phyloP scores from a whole-genome alignment of 1,140 invertebrate genomes.

The Listronotus oregonensis region DNA sequence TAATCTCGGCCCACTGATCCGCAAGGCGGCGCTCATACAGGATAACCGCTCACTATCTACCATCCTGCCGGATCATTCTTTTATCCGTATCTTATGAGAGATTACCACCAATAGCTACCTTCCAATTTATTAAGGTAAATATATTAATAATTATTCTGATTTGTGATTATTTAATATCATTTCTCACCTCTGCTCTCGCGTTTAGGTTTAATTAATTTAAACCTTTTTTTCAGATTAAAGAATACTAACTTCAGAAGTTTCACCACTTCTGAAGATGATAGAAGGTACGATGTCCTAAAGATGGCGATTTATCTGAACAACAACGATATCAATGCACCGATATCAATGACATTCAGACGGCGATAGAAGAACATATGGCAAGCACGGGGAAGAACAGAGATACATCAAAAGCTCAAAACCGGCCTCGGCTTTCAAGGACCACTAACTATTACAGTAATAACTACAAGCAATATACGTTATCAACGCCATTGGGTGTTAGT shows the following conservation, averaged over 20 bases:
- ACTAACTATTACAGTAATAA: conserved; percentile 22
- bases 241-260: conserved; percentile 87
- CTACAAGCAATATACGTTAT: conserved; percentile 43
- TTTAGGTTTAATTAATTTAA: too few species aligned
- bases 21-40: conserved; percentile 84
- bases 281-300: conserved; percentile 74
- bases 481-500: conserved; percentile 42
- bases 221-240: conserved; percentile 76
- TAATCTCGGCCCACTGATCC: conserved; percentile 92
- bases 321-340: conserved; percentile 66
- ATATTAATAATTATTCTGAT: too few species aligned
- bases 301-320: conserved; percentile 64
- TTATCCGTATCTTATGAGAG: conserved; percentile 84
- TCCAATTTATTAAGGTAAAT: conserved; percentile 89
- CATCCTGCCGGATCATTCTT: conserved; percentile 95
- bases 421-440: too few species aligned
- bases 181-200: too few species aligned
- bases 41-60: conserved; percentile 89
- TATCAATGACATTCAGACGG: conserved; percentile 77
- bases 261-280: conserved; percentile 78
- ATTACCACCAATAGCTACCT: conserved; percentile 87
- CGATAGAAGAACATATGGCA: conserved; percentile 76
- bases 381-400: conserved; percentile 70
- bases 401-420: conserved; percentile 49
- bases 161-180: too few species aligned